These are phyloP conservation scores for Alosa sapidissima DNA, from an alignment of 2,797 vertebrate genomes.

Conservation along the genomic window DNA sequence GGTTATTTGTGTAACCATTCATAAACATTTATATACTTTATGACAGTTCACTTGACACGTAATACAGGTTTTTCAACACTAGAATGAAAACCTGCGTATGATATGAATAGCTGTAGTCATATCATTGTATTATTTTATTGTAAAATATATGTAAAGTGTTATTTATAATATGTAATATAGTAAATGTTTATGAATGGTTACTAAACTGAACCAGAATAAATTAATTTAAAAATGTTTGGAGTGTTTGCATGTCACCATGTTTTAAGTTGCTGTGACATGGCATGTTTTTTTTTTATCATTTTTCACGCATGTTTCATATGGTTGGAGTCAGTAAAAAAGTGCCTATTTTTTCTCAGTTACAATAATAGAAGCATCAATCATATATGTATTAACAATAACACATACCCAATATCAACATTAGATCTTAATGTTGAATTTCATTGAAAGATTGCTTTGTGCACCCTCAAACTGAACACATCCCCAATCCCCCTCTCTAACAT, in stretches of 20 bases:
- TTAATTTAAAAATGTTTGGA: background rate
- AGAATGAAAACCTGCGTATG: background rate
- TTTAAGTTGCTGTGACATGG: constrained; percentile 1
- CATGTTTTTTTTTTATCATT: background rate
- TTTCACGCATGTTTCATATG: background rate
- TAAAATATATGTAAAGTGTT: background rate
- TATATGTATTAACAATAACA: background rate
- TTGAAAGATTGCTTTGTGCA: background rate
- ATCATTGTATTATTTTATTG: background rate
- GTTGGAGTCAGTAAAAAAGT: background rate
- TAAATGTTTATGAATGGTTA: constrained; percentile 22
- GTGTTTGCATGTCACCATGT: background rate
- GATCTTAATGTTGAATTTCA: background rate
- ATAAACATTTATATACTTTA: constrained; percentile 16
- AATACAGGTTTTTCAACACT: background rate
- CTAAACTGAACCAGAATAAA: background rate
- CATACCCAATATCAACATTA: background rate
- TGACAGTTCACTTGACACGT: background rate
- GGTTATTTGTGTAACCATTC: constrained; percentile 12
- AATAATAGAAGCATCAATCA: background rate
- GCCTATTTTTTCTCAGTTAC: constrained; percentile 1
- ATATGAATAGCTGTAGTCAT: background rate
- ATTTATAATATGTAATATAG: background rate
- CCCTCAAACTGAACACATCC: background rate
- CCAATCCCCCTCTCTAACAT: background rate